A percentile compares a stretch with the other conserved stretches of the same genome.
Conservation (phyloP, 2,888 invertebrate species). For the Neocrepidodera transversa region DNA sequence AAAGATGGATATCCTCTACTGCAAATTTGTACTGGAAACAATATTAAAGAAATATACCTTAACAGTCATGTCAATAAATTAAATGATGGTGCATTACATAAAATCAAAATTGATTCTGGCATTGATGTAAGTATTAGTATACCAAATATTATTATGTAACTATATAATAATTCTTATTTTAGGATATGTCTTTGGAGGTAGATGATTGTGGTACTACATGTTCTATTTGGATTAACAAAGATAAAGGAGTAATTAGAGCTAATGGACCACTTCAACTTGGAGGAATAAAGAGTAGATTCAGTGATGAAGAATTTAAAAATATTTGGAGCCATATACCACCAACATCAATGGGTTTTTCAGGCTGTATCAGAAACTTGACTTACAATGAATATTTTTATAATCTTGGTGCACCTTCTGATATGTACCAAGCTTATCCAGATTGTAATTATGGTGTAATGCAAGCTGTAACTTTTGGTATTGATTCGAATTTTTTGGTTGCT, state of each 20-base stretch:
- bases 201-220: slow-evolving; percentile 58
- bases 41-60: slow-evolving; percentile 72
- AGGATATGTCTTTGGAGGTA: slow-evolving; percentile 56
- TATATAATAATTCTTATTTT: slow-evolving; percentile 50
- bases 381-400: slow-evolving; percentile 90
- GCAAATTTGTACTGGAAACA: slow-evolving; percentile 87
- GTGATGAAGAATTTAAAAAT: slow-evolving; percentile 67
- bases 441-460: slow-evolving; percentile 77
- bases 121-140: slow-evolving; percentile 47
- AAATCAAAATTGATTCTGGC: slow-evolving; percentile 79
- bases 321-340: slow-evolving; percentile 77
- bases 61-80: slow-evolving; percentile 68
- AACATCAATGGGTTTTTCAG: slow-evolving; percentile 76
- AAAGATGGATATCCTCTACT: slow-evolving; percentile 83
- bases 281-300: slow-evolving; percentile 73
- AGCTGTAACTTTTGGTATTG: slow-evolving; percentile 83
- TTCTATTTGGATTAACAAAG: slow-evolving; percentile 50
- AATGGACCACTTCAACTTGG: slow-evolving; percentile 90
- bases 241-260: slow-evolving; percentile 63
- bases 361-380: slow-evolving; percentile 91
- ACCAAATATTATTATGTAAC: slow-evolving; percentile 5
- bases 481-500: slow-evolving; percentile 87
- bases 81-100: slow-evolving; percentile 86
- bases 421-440: slow-evolving; percentile 70
- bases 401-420: slow-evolving; percentile 80